Base-by-base conservation (phyloP, 2,797 vertebrate species). In the Paedocypris micromegethes region DNA sequence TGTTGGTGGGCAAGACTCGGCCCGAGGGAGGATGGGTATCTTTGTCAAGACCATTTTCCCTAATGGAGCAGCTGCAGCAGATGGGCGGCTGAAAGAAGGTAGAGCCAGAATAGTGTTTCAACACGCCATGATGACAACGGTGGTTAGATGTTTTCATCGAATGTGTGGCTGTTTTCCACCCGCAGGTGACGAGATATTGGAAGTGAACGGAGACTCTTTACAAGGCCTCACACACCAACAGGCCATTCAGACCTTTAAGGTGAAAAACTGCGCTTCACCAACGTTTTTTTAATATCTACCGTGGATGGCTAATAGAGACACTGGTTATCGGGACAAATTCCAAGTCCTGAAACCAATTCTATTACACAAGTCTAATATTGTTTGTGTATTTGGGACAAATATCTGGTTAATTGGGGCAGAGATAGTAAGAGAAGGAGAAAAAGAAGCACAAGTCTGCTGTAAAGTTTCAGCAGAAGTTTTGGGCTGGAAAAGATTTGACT, bases 211-310 rank as follows among this genome's bases (percentile, higher is more conserved):
- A 81, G 94, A 97, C 62, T 95, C 93, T 72, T 89, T 97, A 5
- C 95, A 94, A 80, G 96, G 95, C 73, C 85, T 96, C 79, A 97
- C 95, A 0, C 95, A 97, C 78, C 95, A 96, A 80, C 92, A 96
- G 81, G 96, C 96, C 73, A 98, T 98, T 83, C 94, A 97, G 68
- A 97, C 92, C 50, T 98, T 98, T 83, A 98, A 98, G 94, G 95
- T 98, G 23, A 23, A 23, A 88, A 84, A 70, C 61, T 64, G 45
- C 5, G 9, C 53, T 58, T 70, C 39, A 39, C 48, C 61, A 57
- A 73, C 43, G 23, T 23, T 23, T 23, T 23, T 23, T 23, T 23
- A 23, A 23, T 23, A 23, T 23, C 23, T 23, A 23, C 23, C 23
- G 23, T 23, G 23, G 23, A 23, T 23, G 23, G 23, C 23, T 23